These are phyloP conservation scores for Oxystoma pomonae DNA, from an alignment of 2,888 invertebrate genomes.

Conservation along the genomic window DNA sequence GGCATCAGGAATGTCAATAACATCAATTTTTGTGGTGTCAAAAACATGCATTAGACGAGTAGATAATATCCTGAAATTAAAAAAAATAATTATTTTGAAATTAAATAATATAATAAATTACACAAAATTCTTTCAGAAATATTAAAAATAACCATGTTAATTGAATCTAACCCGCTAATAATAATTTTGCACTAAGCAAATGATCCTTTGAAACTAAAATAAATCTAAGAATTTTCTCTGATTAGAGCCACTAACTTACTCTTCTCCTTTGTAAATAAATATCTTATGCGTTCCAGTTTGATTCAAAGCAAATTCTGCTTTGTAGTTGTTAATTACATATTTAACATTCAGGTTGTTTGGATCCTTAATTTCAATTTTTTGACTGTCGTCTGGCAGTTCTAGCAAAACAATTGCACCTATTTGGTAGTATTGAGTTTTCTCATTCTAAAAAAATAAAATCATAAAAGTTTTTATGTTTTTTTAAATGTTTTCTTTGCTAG, in stretches of 20 bases:
- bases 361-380: constrained; percentile 62
- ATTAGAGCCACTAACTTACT: no score
- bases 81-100: no score
- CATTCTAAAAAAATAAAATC: constrained; percentile 41
- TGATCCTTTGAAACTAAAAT: no score
- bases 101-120: no score
- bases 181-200: no score
- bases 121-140: no score
- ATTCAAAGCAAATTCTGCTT: constrained; percentile 51
- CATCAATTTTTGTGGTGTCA: constrained; percentile 57
- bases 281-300: constrained; percentile 53
- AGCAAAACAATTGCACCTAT: constrained; percentile 59
- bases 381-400: constrained; percentile 55
- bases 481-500: no score
- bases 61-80: constrained; percentile 33
- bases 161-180: no score
- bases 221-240: no score
- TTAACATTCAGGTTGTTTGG: constrained; percentile 56
- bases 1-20: constrained; percentile 56
- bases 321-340: constrained; percentile 43
- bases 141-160: no score
- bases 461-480: no score
- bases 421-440: constrained; percentile 70
- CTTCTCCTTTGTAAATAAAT: constrained; percentile 33
- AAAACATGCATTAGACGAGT: constrained; percentile 62